A percentile compares a stretch with the other conserved stretches of the same genome.
phyloP scores from a whole-genome alignment of 2,797 vertebrate genomes.

The Lepilemur septentrionalis region DNA sequence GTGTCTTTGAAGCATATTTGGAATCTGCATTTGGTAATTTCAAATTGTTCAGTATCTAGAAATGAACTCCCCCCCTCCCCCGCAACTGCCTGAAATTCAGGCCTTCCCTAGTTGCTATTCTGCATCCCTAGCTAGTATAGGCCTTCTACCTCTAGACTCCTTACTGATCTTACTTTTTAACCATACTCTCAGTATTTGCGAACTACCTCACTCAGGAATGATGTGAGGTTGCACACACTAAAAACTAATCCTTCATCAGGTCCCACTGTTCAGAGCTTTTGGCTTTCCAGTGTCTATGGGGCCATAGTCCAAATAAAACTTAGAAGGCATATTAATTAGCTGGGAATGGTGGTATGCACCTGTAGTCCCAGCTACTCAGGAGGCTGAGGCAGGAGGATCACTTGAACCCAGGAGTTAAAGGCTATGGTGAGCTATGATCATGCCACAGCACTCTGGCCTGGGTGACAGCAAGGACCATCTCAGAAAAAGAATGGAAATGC shows the following conservation, averaged over 20 bases:
- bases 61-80: background rate
- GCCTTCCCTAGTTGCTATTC: background rate
- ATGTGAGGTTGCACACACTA: background rate
- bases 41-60: background rate
- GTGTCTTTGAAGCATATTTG: background rate
- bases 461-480: too few species aligned
- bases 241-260: background rate
- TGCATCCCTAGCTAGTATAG: background rate
- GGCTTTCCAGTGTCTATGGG: background rate
- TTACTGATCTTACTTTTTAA: background rate
- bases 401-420: too few species aligned
- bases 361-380: too few species aligned
- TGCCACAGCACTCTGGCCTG: too few species aligned
- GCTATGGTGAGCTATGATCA: too few species aligned
- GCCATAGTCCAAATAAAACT: background rate
- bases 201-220: background rate
- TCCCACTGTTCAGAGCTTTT: background rate
- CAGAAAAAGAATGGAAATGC: background rate
- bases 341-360: background rate
- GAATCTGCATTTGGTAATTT: conserved; percentile 17
- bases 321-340: background rate
- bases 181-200: background rate
- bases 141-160: background rate
- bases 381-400: too few species aligned
- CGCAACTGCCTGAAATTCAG: background rate